Percentiles rank a stretch among this genome's conserved stretches.
Conservation (phyloP, 2,113 vertebrate genomes). For the Nymphicus hollandicus region DNA sequence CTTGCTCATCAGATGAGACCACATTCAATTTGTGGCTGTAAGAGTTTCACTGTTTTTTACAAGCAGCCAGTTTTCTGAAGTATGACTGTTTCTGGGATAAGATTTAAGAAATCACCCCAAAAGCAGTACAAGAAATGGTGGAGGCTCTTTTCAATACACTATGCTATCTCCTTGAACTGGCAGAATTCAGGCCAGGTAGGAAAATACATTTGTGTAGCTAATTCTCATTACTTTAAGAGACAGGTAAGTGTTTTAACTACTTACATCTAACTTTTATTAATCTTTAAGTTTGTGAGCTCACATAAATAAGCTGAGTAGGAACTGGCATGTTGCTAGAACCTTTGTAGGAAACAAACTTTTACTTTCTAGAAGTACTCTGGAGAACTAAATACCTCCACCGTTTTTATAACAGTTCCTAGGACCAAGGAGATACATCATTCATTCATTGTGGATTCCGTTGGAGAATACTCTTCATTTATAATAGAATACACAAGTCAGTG, state of each 20-base stretch:
- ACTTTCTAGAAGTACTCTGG: background rate
- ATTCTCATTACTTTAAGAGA: background rate
- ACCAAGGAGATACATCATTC: slow-evolving; percentile 7
- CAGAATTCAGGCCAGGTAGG: background rate
- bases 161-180: background rate
- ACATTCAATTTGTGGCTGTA: background rate
- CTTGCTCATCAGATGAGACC: background rate
- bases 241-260: background rate
- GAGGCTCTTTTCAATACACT: background rate
- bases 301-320: background rate
- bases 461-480: slow-evolving; percentile 52
- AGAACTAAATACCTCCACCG: slow-evolving; percentile 1
- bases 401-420: background rate
- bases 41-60: background rate
- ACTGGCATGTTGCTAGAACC: background rate
- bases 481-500: slow-evolving; percentile 45
- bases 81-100: background rate
- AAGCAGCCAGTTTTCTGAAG: background rate
- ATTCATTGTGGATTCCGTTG: slow-evolving; percentile 2
- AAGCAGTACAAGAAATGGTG: background rate
- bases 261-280: background rate
- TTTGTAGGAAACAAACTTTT: background rate
- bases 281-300: background rate
- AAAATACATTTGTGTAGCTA: background rate
- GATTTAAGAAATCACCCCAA: background rate